These are phyloP conservation scores for Rhopalosiphum nymphaeae DNA, from an alignment of 2,888 invertebrate genomes.

Conservation along the genomic window DNA sequence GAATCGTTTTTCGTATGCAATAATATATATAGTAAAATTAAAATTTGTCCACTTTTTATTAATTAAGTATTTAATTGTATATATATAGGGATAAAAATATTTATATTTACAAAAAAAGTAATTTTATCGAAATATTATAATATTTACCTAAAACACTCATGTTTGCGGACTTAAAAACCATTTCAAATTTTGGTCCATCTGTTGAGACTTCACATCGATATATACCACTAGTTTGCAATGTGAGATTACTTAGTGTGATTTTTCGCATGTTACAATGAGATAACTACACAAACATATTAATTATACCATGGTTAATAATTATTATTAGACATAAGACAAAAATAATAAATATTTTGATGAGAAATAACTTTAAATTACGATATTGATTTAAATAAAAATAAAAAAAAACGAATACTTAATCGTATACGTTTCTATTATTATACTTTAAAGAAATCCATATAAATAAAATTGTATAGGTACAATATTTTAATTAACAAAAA, in stretches of 20 bases:
- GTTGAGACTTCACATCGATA: slow-evolving; percentile 67
- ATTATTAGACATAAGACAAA: neutral
- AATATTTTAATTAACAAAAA: neutral
- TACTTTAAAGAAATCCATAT: neutral
- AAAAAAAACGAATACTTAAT: neutral
- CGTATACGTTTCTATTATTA: neutral
- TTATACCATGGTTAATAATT: neutral
- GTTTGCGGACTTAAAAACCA: slow-evolving; percentile 64
- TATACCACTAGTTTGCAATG: slow-evolving; percentile 65
- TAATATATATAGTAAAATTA: neutral
- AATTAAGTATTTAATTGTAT: neutral
- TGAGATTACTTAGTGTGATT: slow-evolving; percentile 64
- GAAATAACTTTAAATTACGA: neutral
- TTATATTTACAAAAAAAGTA: neutral
- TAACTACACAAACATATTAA: slow-evolving; percentile 64
- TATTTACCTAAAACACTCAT: slow-evolving; percentile 67
- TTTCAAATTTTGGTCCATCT: slow-evolving; percentile 66
- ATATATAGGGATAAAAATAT: neutral
- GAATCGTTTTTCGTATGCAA: neutral
- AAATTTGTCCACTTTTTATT: neutral
- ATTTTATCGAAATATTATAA: slow-evolving; percentile 35
- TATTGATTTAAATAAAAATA: neutral
- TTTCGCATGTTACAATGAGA: slow-evolving; percentile 65
- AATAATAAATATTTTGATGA: neutral
- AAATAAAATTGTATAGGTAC: neutral